Conservation (phyloP, 2,113 vertebrate species). For the Phalacrocorax pelagicus region DNA sequence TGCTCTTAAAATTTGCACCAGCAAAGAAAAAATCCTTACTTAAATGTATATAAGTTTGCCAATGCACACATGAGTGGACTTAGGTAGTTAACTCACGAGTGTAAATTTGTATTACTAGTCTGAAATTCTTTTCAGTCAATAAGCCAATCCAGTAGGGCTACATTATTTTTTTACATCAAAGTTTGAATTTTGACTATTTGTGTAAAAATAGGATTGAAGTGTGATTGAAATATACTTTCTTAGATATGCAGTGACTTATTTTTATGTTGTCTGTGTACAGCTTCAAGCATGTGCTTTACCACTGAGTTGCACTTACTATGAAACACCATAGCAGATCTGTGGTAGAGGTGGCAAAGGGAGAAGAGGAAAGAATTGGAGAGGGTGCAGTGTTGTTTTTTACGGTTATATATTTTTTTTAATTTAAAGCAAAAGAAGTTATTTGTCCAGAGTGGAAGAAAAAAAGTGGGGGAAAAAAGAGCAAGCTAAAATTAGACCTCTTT, state of each 20-base stretch:
- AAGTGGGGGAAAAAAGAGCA: neutral
- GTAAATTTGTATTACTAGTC: neutral
- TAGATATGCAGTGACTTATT: neutral
- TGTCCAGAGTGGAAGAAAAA: neutral
- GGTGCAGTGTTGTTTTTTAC: neutral
- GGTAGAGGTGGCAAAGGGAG: neutral
- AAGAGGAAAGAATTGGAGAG: neutral
- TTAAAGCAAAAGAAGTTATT: neutral
- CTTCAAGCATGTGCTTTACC: neutral
- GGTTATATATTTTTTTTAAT: neutral
- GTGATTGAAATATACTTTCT: neutral
- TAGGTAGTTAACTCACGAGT: fast-evolving
- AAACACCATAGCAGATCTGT: neutral
- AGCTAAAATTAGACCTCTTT: neutral
- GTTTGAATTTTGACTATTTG: neutral
- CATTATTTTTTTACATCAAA: neutral
- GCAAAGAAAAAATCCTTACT: neutral
- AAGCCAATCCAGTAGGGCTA: neutral
- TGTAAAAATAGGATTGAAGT: neutral
- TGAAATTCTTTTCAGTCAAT: neutral
- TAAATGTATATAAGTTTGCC: neutral
- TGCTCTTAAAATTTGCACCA: neutral
- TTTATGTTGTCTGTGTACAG: neutral
- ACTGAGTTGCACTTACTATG: neutral
- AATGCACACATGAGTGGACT: neutral